Evolutionary conservation across 2,888 invertebrate genomes (phyloP).

Genomic region (Melanophora roralis): DNA sequence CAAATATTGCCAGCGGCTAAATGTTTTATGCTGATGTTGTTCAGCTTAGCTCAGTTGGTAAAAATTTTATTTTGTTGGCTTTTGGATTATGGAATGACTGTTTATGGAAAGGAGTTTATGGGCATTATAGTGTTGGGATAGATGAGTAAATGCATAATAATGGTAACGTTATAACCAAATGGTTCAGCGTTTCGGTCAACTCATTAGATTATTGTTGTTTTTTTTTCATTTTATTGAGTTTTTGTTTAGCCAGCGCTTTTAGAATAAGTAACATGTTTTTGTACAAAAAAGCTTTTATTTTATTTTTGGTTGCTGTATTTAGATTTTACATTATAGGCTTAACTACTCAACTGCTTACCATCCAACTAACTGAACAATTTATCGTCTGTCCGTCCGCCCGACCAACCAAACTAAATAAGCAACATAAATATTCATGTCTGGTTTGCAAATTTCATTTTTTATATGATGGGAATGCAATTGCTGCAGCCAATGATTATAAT

Average conservation of each 20-base stretch:
- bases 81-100: slow-evolving; percentile 13
- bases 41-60: slow-evolving; percentile 28
- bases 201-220: slow-evolving; percentile 46
- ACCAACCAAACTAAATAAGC: background rate
- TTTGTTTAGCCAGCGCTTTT: slow-evolving; percentile 55
- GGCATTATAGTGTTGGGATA: slow-evolving; percentile 39
- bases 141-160: slow-evolving; percentile 58
- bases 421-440: slow-evolving; percentile 19
- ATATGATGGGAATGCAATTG: slow-evolving; percentile 38
- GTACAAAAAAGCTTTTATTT: background rate
- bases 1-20: slow-evolving; percentile 66
- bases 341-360: slow-evolving; percentile 51
- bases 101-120: background rate
- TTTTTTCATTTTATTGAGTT: background rate
- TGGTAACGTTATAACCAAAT: slow-evolving; percentile 57
- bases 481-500: background rate
- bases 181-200: slow-evolving; percentile 49
- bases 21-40: slow-evolving; percentile 62
- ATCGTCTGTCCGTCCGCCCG: background rate
- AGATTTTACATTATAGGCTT: slow-evolving; percentile 55
- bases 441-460: slow-evolving; percentile 42
- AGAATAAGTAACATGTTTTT: slow-evolving; percentile 40
- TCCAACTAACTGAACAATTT: background rate
- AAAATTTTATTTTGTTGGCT: slow-evolving; percentile 13
- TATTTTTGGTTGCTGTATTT: slow-evolving; percentile 28